These are phyloP conservation scores for Strigamia maritima DNA, from an alignment of 2,888 invertebrate genomes.

Conservation along the genomic window DNA sequence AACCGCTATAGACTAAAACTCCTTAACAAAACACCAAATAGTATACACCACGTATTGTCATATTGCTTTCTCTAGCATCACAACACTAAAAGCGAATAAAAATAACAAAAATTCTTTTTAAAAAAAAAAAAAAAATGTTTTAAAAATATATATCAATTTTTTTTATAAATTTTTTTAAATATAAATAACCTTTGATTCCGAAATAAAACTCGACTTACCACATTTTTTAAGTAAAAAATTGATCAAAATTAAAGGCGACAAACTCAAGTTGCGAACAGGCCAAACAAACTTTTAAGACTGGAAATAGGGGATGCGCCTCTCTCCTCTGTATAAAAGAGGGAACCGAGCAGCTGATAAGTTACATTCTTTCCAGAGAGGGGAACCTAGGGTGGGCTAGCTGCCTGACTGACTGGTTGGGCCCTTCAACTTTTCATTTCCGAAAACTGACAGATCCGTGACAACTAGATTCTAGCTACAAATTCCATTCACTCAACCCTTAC, in stretches of 20 bases:
- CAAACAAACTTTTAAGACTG: conserved; percentile 13
- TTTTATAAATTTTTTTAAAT: too few relatives aligned
- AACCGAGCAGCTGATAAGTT: conserved; percentile 33
- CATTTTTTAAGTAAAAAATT: background rate
- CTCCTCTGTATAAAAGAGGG: conserved; percentile 7
- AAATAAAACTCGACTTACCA: conserved; percentile 4
- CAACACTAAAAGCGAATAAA: too few relatives aligned
- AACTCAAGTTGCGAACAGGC: background rate
- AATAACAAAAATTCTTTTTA: background rate
- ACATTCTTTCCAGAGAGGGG: conserved; percentile 19
- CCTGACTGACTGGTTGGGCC: background rate
- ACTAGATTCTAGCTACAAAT: background rate
- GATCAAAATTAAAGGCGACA: background rate
- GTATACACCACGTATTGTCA: too few relatives aligned
- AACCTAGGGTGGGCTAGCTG: conserved; percentile 9
- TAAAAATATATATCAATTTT: too few relatives aligned
- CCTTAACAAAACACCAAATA: too few relatives aligned
- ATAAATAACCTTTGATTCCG: background rate
- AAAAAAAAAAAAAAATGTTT: too few relatives aligned
- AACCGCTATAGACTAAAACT: too few relatives aligned
- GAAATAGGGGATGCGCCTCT: background rate
- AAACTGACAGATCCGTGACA: conserved; percentile 1
- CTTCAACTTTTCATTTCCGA: background rate
- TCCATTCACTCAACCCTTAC: background rate
- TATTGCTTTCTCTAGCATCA: too few relatives aligned